Conservation (phyloP, 2,797 vertebrate genomes). For the Momotus momota region DNA sequence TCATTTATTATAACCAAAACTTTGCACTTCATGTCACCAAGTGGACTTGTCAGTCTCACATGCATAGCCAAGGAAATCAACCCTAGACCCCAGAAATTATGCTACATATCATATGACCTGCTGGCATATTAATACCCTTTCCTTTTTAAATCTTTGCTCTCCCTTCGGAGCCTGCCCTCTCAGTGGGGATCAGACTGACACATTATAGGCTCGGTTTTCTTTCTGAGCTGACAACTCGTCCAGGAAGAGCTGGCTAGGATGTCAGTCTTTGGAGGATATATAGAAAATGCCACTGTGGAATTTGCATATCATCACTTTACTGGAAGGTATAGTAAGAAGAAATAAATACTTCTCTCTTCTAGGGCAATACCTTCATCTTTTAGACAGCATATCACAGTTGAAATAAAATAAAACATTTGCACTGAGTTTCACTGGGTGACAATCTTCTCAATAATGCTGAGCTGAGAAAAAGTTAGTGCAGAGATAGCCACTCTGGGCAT, state of each 20-base stretch:
- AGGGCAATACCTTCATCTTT: background rate
- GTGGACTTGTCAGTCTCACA: conserved; percentile 45
- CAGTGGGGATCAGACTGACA: conserved; percentile 64
- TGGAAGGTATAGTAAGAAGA: background rate
- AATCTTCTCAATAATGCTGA: background rate
- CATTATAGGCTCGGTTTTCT: conserved; percentile 65
- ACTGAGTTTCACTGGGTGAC: background rate
- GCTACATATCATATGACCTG: conserved; percentile 51
- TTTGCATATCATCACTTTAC: conserved; percentile 66
- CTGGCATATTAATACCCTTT: conserved; percentile 66
- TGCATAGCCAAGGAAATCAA: conserved; percentile 56
- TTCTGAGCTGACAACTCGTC: conserved; percentile 47
- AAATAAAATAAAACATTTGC: background rate
- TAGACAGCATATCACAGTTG: background rate
- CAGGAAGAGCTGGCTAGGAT: conserved; percentile 57
- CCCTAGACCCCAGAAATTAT: conserved; percentile 49
- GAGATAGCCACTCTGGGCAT: background rate
- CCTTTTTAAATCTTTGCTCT: conserved; percentile 67
- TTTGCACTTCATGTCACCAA: conserved; percentile 29
- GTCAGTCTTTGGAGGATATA: conserved; percentile 46
- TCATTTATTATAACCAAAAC: conserved; percentile 33
- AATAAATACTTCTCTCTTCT: background rate
- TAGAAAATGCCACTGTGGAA: conserved; percentile 59
- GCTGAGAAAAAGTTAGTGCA: background rate
- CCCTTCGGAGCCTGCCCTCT: conserved; percentile 50